Evolutionary conservation across 1,140 invertebrate genomes (phyloP).

Genomic region (Tachypleus tridentatus): DNA sequence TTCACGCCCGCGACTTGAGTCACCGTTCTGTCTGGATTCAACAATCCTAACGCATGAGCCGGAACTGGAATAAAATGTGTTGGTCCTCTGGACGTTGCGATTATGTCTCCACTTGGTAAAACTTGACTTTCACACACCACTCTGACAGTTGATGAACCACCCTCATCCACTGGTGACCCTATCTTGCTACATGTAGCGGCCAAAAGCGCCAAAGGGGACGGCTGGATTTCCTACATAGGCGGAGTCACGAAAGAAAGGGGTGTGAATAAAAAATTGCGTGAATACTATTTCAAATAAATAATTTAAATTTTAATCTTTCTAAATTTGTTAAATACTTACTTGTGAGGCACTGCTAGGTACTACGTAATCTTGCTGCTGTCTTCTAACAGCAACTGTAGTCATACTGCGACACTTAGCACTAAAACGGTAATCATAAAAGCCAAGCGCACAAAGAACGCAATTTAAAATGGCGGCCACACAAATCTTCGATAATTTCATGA

Average conservation of each 20-base stretch:
- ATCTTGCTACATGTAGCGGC: conserved; percentile 63
- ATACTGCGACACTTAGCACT: conserved; percentile 16
- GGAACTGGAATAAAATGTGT: conserved; percentile 24
- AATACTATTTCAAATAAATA: conserved; percentile 11
- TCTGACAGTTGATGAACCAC: conserved; percentile 20
- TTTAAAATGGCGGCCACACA: conserved; percentile 11
- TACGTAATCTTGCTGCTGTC: conserved; percentile 22
- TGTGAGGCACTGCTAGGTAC: conserved; percentile 23
- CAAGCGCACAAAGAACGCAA: conserved; percentile 6
- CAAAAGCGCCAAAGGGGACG: conserved; percentile 56
- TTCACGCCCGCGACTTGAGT: conserved; percentile 15
- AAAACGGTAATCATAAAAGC: neutral
- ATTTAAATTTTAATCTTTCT: neutral
- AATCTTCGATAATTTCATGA: conserved; percentile 5
- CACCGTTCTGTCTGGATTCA: conserved; percentile 23
- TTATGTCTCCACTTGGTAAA: conserved; percentile 30
- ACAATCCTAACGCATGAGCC: conserved; percentile 20
- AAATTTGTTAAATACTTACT: conserved; percentile 14
- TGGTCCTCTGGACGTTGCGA: neutral
- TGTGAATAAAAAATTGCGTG: conserved; percentile 15
- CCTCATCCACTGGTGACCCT: conserved; percentile 35
- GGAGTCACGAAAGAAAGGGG: conserved; percentile 22
- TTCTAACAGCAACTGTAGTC: conserved; percentile 19
- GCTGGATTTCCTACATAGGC: conserved; percentile 29
- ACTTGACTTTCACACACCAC: conserved; percentile 16